A percentile compares a stretch with the other conserved stretches of the same genome.
Evolutionary conservation across 2,888 invertebrate species (phyloP).

Genomic region (Himalopsyche kuldschensis): DNA sequence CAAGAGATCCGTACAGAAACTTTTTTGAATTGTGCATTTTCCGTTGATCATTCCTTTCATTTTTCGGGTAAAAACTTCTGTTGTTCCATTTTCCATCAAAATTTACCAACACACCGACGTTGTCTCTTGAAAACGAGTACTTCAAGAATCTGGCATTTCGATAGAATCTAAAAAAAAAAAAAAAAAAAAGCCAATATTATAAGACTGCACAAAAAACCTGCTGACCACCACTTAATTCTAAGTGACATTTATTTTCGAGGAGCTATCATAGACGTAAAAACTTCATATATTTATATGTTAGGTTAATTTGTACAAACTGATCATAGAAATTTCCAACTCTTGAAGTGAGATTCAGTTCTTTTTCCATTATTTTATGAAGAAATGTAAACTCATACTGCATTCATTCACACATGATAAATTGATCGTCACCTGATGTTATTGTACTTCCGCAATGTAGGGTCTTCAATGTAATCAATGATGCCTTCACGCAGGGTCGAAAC

Average conservation of each 20-base stretch:
- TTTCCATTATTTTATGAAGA: too few relatives aligned
- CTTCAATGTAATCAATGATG: constrained; percentile 54
- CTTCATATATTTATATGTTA: too few relatives aligned
- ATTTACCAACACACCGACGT: constrained; percentile 52
- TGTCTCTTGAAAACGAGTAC: constrained; percentile 43
- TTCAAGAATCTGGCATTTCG: constrained; percentile 3
- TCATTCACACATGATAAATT: not conserved
- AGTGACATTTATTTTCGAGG: too few relatives aligned
- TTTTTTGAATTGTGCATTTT: constrained; percentile 49
- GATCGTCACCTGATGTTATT: not conserved
- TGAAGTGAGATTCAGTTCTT: too few relatives aligned
- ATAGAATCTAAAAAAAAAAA: constrained; percentile 14
- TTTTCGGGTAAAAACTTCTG: not conserved
- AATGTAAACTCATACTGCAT: too few relatives aligned
- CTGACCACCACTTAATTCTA: too few relatives aligned
- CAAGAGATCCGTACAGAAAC: constrained; percentile 71
- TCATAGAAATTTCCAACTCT: too few relatives aligned
- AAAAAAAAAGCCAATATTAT: not conserved
- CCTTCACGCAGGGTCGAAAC: constrained; percentile 72
- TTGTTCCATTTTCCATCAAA: constrained; percentile 42
- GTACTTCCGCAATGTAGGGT: not conserved
- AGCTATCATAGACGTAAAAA: too few relatives aligned
- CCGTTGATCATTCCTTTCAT: not conserved
- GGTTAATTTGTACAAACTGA: too few relatives aligned
- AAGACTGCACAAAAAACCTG: too few relatives aligned